A percentile compares a stretch with the other conserved stretches of the same genome.
These are phyloP conservation scores for Grus americana DNA, from an alignment of 2,113 vertebrate species.

Conservation along the genomic window DNA sequence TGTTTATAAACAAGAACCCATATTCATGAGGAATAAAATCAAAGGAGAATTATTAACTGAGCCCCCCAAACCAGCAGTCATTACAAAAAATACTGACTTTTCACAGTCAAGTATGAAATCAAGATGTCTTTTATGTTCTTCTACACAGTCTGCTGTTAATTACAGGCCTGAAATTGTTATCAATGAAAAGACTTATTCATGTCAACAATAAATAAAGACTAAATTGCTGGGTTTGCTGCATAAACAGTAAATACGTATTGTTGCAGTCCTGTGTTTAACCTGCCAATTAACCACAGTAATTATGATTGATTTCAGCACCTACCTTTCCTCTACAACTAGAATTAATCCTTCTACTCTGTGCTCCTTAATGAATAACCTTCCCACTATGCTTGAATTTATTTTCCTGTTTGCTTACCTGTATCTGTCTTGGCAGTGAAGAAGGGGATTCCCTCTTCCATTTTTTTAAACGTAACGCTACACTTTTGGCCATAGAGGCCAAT, in stretches of 20 bases:
- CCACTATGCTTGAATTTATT: background rate
- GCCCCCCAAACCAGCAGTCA: background rate
- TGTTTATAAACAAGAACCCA: background rate
- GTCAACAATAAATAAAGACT: background rate
- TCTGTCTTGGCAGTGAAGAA: background rate
- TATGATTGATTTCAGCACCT: background rate
- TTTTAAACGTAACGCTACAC: background rate
- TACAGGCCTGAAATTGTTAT: background rate
- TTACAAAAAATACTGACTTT: background rate
- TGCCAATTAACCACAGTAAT: background rate
- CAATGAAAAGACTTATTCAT: background rate
- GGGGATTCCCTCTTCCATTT: background rate
- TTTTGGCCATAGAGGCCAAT: background rate
- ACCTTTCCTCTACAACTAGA: background rate
- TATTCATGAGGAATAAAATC: background rate
- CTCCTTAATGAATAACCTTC: background rate
- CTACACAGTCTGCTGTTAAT: background rate
- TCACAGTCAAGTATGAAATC: background rate
- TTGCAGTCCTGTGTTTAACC: background rate
- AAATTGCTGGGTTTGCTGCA: background rate
- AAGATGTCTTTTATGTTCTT: background rate
- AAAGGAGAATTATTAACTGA: background rate
- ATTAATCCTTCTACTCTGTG: background rate
- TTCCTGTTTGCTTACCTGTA: background rate
- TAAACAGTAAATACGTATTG: background rate